These are phyloP conservation scores for Artibeus lituratus DNA, from an alignment of 2,797 vertebrate genomes.

Conservation along the genomic window DNA sequence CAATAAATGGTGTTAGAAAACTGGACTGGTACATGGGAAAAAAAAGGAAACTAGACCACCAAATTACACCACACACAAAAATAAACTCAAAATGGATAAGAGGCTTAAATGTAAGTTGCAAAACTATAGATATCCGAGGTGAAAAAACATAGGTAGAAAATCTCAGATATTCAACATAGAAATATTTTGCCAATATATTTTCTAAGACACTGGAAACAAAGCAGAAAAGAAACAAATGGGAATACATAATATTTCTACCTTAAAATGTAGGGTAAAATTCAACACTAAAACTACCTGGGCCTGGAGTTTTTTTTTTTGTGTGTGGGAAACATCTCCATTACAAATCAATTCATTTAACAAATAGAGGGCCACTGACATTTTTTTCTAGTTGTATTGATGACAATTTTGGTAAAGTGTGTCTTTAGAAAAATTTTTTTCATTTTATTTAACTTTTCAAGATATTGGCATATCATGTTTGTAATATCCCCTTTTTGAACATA, in stretches of 20 bases:
- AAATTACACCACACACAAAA: not conserved
- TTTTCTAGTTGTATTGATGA: not conserved
- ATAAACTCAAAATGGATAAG: not conserved
- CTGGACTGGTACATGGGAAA: not conserved
- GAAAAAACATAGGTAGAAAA: not conserved
- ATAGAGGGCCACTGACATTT: not conserved
- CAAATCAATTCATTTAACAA: not conserved
- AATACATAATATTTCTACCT: not conserved
- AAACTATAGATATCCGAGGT: not conserved
- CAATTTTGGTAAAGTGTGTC: not conserved
- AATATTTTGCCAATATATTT: not conserved
- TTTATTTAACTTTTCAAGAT: not conserved
- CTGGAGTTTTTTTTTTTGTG: not conserved
- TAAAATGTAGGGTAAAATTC: not conserved
- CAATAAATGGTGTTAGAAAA: not conserved
- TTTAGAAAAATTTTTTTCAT: not conserved
- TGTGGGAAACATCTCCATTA: not conserved
- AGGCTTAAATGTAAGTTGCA: not conserved
- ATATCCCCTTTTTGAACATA: not conserved
- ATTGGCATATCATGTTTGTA: not conserved
- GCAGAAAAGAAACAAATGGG: not conserved
- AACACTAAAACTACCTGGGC: not conserved
- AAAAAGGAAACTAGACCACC: not conserved
- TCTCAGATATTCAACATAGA: not conserved
- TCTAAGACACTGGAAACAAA: not conserved